Evolutionary conservation across 2,888 invertebrate species (phyloP).

Genomic region (Prenolepis imparis): DNA sequence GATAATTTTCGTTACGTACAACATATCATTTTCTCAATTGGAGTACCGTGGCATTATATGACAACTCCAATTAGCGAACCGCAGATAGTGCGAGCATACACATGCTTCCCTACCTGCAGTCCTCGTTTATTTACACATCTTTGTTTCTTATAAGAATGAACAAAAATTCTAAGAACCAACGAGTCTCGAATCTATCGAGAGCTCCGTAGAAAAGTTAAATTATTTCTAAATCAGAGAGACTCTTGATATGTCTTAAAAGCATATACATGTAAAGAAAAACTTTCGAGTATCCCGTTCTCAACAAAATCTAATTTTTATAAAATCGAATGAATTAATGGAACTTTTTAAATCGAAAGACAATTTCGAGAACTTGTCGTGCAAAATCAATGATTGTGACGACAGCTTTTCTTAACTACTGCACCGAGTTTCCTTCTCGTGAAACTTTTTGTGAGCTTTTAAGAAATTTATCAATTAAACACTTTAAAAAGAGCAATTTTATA

Average conservation of each 20-base stretch:
- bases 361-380: slow-evolving; percentile 13
- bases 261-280: not conserved
- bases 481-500: not conserved
- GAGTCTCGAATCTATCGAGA: not conserved
- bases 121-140: not conserved
- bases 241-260: not conserved
- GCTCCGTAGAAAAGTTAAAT: not conserved
- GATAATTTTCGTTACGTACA: slow-evolving; percentile 33
- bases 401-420: not conserved
- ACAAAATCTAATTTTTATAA: slow-evolving; percentile 27
- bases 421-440: not conserved
- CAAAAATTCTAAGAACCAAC: not conserved
- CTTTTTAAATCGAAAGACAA: slow-evolving; percentile 19
- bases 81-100: not conserved
- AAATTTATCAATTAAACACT: slow-evolving; percentile 20
- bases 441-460: slow-evolving; percentile 2
- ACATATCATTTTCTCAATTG: slow-evolving; percentile 20
- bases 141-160: not conserved
- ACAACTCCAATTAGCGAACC: slow-evolving; percentile 32
- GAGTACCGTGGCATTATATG: slow-evolving; percentile 18
- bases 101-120: not conserved
- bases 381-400: slow-evolving; percentile 32
- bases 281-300: not conserved
- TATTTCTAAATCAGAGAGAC: not conserved
- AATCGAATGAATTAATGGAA: slow-evolving; percentile 27